Evolutionary conservation across 2,113 vertebrate genomes (phyloP).

Genomic region (Cairina moschata): DNA sequence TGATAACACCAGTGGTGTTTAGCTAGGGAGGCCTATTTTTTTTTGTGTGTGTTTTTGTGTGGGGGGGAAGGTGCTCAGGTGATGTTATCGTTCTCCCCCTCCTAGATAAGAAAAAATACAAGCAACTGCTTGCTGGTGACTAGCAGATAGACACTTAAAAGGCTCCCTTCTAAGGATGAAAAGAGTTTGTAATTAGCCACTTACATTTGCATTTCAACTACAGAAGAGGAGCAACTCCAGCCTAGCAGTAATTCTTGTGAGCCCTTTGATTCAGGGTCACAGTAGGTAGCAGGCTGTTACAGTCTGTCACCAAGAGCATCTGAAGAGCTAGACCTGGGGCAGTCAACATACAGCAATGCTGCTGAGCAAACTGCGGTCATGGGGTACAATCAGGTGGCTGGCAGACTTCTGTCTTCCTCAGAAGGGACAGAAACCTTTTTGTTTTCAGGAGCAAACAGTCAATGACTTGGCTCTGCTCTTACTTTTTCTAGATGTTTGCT

Average conservation of each 20-base stretch:
- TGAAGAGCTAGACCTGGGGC: neutral
- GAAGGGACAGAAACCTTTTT: neutral
- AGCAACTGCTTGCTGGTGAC: neutral
- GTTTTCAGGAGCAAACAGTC: neutral
- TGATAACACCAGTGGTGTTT: neutral
- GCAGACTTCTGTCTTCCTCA: neutral
- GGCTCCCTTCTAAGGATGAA: neutral
- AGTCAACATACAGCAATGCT: neutral
- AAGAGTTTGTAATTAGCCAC: neutral
- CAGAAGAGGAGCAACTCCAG: neutral
- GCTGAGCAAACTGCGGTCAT: neutral
- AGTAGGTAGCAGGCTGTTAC: neutral
- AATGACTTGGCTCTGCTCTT: neutral
- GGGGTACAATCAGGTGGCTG: neutral
- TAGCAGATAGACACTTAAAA: neutral
- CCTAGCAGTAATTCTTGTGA: neutral
- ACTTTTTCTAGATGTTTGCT: neutral
- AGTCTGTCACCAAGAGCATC: neutral
- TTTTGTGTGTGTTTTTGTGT: neutral
- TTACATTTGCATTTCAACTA: constrained; percentile 15
- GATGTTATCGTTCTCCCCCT: neutral
- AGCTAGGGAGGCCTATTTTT: neutral
- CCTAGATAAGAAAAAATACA: neutral
- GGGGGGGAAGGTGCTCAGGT: neutral
- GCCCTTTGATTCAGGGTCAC: constrained; percentile 3